Base-by-base conservation (phyloP, 2,797 vertebrate genomes). In the Columba guinea region DNA sequence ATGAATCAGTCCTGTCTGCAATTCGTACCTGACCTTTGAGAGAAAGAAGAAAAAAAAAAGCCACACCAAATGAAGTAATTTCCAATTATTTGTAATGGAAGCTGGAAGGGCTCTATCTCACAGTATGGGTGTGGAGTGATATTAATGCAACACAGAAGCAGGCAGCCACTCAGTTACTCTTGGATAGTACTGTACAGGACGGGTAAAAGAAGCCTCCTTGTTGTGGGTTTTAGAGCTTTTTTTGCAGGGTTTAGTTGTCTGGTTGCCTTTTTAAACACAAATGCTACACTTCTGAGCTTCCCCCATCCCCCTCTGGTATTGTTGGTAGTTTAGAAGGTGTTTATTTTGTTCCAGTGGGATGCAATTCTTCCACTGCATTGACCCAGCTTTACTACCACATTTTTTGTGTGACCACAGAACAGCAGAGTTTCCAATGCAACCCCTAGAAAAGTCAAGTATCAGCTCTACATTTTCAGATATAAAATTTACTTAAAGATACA, bases 1-100 rank as follows among this genome's bases (percentile, higher is more conserved):
- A 85, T 82, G 87, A 95, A 90, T 89, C 78, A 13, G 69, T 49
- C 51, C 83, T 91, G 89, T 65, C 89, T 94, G 94, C 88, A 94
- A 63, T 7, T 23, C 1, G 1, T 30, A 73, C 53, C 37, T 3
- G 8, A 88, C 86, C 87, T 89, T 86, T 80, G 65, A 87, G 71
- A 87, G 7, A 16, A 37, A 9, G 65, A 30, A 5, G 37, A 10
- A 6, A 5, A 24, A 58, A 51, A 49, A 5, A 35, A 35, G 8
- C n/a, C 48, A 60, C 48, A 65, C 35, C 4, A 26, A 87, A 59
- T 6, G 7, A 78, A 63, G 41, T 35, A 48, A 81, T 71, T 94
- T 94, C 17, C 63, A 81, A 9, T 49, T 46, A n/a, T 53, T 49
- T 49, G 60, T 32, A 70, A 44, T 7, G 15, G 78, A 71, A 53